phyloP scores from a whole-genome alignment of 2,797 vertebrate genomes.

The Centropyge bicolor region DNA sequence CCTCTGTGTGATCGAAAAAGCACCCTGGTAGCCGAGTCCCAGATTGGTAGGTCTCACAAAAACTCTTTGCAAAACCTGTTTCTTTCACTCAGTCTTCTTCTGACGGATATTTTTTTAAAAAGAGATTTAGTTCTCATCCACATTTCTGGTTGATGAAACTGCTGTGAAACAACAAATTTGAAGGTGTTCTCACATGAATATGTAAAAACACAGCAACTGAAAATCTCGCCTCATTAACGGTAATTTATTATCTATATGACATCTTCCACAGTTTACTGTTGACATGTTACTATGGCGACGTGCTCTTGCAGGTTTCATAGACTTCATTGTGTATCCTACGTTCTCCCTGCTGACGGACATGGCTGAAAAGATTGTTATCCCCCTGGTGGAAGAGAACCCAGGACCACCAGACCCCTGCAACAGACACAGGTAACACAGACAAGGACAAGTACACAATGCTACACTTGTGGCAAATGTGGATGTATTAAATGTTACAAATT shows the following conservation, averaged over 20 bases:
- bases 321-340: slow-evolving; percentile 96
- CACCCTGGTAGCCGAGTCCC: slow-evolving; percentile 94
- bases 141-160: not conserved
- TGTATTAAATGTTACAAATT: not conserved
- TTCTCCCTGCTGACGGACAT: slow-evolving; percentile 95
- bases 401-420: slow-evolving; percentile 83
- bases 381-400: slow-evolving; percentile 88
- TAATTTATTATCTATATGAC: too few species aligned
- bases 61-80: not conserved
- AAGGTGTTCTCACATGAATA: not conserved
- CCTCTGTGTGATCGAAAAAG: slow-evolving; percentile 94
- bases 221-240: not conserved
- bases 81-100: not conserved
- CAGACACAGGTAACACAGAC: slow-evolving; percentile 78
- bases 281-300: not conserved
- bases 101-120: not conserved
- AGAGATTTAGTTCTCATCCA: not conserved
- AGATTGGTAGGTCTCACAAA: slow-evolving; percentile 88
- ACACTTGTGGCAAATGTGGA: not conserved
- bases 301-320: slow-evolving; percentile 90
- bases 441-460: not conserved
- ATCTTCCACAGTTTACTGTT: slow-evolving; percentile 10
- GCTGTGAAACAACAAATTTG: not conserved
- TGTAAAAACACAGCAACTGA: not conserved
- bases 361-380: slow-evolving; percentile 94